Percentiles rank a stretch among this genome's conserved stretches.
These are phyloP conservation scores for Amphipyra tragopoginis DNA, from an alignment of 2,888 invertebrate genomes.

Conservation along the genomic window DNA sequence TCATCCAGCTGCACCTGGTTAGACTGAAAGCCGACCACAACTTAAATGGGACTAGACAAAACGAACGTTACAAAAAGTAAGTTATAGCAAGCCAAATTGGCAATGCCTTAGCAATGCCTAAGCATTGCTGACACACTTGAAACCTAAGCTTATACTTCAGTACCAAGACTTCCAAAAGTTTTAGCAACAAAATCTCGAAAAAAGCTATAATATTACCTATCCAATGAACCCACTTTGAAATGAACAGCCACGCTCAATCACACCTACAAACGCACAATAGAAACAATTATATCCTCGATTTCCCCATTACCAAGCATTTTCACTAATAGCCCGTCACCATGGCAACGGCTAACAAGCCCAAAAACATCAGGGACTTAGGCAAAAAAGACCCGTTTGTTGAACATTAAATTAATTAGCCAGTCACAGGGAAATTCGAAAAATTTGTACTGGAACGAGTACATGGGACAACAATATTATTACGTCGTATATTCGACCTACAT, in stretches of 20 bases:
- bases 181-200: no score
- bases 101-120: no score
- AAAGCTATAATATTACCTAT: not conserved
- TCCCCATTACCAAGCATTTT: conserved; percentile 1
- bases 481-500: no score
- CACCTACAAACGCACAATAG: conserved; percentile 6
- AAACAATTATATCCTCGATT: conserved; percentile 11
- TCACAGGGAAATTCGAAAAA: conserved; percentile 24
- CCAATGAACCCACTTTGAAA: not conserved
- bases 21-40: no score
- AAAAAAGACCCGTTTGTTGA: conserved; percentile 26
- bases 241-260: conserved; percentile 5
- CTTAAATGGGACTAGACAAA: no score
- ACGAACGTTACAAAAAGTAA: no score
- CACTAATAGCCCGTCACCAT: conserved; percentile 25
- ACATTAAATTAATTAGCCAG: conserved; percentile 32
- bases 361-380: conserved; percentile 24
- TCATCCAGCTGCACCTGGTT: no score
- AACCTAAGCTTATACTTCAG: no score
- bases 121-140: no score
- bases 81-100: no score
- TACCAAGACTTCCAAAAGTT: no score
- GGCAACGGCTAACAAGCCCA: conserved; percentile 23
- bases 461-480: no score
- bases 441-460: conserved; percentile 12